Evolutionary conservation across 2,888 invertebrate species (phyloP), one percentile per base, ranked within the genome.

Genomic region (Periphyllus acericola): DNA sequence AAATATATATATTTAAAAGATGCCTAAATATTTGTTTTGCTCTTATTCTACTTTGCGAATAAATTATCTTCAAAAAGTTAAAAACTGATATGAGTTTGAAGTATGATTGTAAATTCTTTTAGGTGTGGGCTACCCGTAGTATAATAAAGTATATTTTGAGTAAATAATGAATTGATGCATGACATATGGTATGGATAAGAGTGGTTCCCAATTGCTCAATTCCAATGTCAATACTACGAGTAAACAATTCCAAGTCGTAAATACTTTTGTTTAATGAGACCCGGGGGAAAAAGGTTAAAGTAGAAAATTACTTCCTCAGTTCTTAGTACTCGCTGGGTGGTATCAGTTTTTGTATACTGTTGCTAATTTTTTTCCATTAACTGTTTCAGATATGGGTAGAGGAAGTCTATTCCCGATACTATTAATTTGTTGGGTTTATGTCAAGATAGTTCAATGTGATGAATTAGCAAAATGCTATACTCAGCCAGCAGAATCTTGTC

Each of bases 371-470:
- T 60, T 40, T 60, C 19, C 46, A 46, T 21, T 80, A n/a, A 46
- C 46, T 46, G 11, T 87, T 87, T 34, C 74, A 87, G 87, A 81
- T 66, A 87, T 87, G 87, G 81, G 29, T 87, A 81, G 25, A 74
- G 60, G 60, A 60, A 87, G 32, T 66, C 29, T 74, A 66, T 75
- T 74, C n/a, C 32, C 40, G 34, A 25, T 40, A 60, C 11, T 81
- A 11, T 87, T 80, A 8, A 60, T 87, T 75, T 87, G 19, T 66
- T 87, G n/a, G 6, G 8, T 81, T 74, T 66, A 25, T 81, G 19
- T 74, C 17, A 60, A 52, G 60, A 66, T 46, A n/a, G 46, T 87
- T 87, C 32, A 40, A n/a, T 66, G 81, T 81, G 29, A 81, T 36
- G 81, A 74, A 40, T 74, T 81, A 81, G 74, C 87, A n/a, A 32